These are phyloP conservation scores for Serinus canaria DNA, from an alignment of 2,113 vertebrate genomes.

Conservation along the genomic window DNA sequence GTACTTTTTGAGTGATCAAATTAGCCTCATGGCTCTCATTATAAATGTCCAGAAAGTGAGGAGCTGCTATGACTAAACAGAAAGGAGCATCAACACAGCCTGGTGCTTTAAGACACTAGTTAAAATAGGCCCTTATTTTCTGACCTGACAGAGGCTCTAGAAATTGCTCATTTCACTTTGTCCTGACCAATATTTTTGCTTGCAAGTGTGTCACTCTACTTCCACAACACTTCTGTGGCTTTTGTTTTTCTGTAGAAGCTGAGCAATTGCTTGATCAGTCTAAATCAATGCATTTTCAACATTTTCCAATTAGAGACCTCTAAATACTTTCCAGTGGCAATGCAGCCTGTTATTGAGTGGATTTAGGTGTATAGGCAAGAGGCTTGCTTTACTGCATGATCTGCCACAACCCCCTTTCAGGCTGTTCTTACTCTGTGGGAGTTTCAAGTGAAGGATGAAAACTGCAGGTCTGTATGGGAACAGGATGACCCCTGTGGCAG, in stretches of 20 bases:
- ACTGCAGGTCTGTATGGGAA: not conserved
- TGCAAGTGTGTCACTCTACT: not conserved
- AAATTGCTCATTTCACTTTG: not conserved
- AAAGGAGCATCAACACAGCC: not conserved
- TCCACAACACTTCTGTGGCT: not conserved
- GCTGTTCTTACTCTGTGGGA: not conserved
- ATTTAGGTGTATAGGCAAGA: not conserved
- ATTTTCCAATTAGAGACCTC: not conserved
- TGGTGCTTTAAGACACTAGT: not conserved
- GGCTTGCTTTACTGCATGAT: not conserved
- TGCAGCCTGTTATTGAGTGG: not conserved
- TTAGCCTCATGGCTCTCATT: not conserved
- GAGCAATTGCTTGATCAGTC: not conserved
- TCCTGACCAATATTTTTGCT: not conserved
- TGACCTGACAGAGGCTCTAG: not conserved
- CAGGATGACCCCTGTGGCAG: no score
- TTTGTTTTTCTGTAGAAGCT: not conserved
- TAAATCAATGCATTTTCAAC: not conserved
- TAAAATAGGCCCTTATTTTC: not conserved
- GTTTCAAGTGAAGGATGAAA: not conserved
- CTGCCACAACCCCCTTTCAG: not conserved
- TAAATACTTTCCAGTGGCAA: not conserved
- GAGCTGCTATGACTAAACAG: not conserved
- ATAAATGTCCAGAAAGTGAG: not conserved
- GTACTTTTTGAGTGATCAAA: not conserved